Evolutionary conservation across 2,888 invertebrate species (phyloP), one percentile per base, ranked within the genome.

Genomic region (Busseola fusca): DNA sequence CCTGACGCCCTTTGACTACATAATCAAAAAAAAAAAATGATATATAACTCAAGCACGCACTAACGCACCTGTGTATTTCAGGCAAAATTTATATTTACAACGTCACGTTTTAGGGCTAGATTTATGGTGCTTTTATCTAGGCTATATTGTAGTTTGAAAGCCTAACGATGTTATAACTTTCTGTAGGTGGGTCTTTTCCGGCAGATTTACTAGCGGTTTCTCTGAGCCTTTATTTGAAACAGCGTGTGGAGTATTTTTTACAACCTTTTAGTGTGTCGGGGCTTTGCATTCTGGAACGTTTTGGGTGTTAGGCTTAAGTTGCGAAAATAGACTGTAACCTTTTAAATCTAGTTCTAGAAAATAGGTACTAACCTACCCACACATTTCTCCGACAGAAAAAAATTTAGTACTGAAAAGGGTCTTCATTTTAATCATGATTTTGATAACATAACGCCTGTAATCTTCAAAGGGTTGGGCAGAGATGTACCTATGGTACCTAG

Each of bases 141-240:
- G 74, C 80, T 80, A 66, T 66, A 69, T 68, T 64, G 59, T 80
- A 74, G 76, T 76, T 76, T 64, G 59, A 80, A 80, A 76, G 69
- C 59, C 71, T 72, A 72, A 69, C 72, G 64, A 69, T 66, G 72
- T 58, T 69, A 50, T 80, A 75, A 80, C 63, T 80, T 79, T 72
- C n/a, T 52, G 56, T 62, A 30, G 40, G 40, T 54, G 18, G 25
- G 45, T 48, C 12, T 80, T 54, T 76, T 34, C 37, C 27, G 42
- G 25, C 34, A 40, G 56, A 78, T 78, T 73, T 74, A 76, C 27
- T 30, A 50, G 50, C 50, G 27, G 54, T 40, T 59, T 14, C 54
- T 12, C 5, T 27, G 45, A 56, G 25, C 27, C 37, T 64, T 50
- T 78, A 56, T 75, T 72, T 62, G 42, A 65, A 56, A 72, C 27